Base-by-base conservation (phyloP, 2,888 invertebrate species). In the Drosophila nr. fundita region DNA sequence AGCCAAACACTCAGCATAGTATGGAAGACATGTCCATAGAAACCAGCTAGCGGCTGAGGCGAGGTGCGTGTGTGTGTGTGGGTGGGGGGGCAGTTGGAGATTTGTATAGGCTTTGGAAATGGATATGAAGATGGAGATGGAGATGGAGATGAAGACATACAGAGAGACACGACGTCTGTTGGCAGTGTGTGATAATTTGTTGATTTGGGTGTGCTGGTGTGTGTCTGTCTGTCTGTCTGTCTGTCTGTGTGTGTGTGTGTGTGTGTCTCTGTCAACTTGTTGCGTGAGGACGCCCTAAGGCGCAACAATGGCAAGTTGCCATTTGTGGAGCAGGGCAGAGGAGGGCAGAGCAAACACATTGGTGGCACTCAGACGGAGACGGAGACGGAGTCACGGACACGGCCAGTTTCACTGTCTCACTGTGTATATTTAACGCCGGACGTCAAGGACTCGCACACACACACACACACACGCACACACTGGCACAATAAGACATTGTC, bases 151-250 rank as follows among this genome's bases (percentile, higher is more conserved):
- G 60, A 79, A 77, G 76, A 78, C 75, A 48, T 74, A 58, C 50
- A 62, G 59, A 59, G 70, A 45, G 45, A 72, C 27, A 27, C 48
- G 65, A 75, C 70, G 76, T 78, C 67, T 73, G 65, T 70, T 45
- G 69, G 64, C 60, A 61, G 61, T 75, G 73, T 86, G 80, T 77
- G 87, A 86, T 84, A 84, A 89, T 84, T 86, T 89, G 87, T 88
- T 81, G 76, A 79, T 84, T 75, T 78, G 72, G 69, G 64, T 61
- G 42, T 52, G 34, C 34, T 73, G 65, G 32, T 55, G 48, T 53
- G n/a, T 72, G 60, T 69, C 49, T 71, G 38, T 57, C 32, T 73
- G 55, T 66, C 48, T 71, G 59, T 53, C 76, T 57, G 61, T 36
- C 13, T 61, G 45, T n/a, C 24, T 50, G 66, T 36, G 24, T 54